Base-by-base conservation (phyloP, 2,888 invertebrate genomes). In the Lottia gigantea region DNA sequence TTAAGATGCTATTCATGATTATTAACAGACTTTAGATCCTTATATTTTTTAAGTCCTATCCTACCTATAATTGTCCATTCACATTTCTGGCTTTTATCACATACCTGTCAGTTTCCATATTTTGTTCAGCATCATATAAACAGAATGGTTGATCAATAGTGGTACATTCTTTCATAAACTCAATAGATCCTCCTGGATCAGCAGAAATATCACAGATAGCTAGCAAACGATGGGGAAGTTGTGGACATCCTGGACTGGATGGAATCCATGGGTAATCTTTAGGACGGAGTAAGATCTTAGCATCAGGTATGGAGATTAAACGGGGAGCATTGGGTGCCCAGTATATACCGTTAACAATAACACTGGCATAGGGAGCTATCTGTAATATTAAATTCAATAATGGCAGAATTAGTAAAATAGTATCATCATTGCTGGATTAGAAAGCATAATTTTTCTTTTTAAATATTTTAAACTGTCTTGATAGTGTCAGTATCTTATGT, bases 101-200 rank as follows among this genome's bases (percentile, higher is more conserved):
- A 31, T 74, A 93, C 92, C 94, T 95, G 85, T 97, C 97, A 0
- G 95, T 95, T 82, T 97, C 97, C 89, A 96, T 97, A 88, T 99
- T 98, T 74, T 97, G 92, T 88, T 99, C 97, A 8, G 99, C 98
- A 86, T 99, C 98, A 87, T 99, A 99, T n/a, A 99, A 91, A 86
- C 97, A 97, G 90, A 99, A 99, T 0, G 99, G 99, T 2, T 96
- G 97, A 86, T 99, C 99, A 73, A 99, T 99, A 0, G 98, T 99
- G 0, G 99, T 99, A 87, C 98, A 99, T 87, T 98, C 98, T 84
- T 97, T 96, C 98, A 99, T 98, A 87, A 99, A 99, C 89, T 99
- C 98, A 71, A 98, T 97, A 55, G 96, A 96, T 70, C 97, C 97
- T 0, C 98, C 98, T 0, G 99, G 99, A 90, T 99, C 99, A 0